phyloP scores from a whole-genome alignment of 2,113 vertebrate genomes.

The Prietella phreatophila region DNA sequence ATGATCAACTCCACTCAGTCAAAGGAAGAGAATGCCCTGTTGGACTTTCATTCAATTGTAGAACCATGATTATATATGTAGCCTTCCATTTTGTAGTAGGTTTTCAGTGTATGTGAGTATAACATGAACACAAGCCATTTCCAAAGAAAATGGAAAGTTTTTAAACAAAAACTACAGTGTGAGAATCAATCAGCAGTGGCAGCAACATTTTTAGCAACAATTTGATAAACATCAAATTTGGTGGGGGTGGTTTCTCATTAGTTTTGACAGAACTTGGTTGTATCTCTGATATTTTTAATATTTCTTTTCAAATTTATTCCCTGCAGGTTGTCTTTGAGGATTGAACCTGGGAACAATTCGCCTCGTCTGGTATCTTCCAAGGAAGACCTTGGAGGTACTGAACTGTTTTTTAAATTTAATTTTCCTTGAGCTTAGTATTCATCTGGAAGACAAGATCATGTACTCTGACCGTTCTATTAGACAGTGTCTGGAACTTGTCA shows the following conservation, averaged over 20 bases:
- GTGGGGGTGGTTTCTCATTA: background rate
- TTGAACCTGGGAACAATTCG: constrained; percentile 85
- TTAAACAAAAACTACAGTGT: background rate
- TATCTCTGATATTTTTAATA: background rate
- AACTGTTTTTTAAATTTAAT: background rate
- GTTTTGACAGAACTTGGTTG: background rate
- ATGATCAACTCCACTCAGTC: background rate
- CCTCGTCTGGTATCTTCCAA: constrained; percentile 84
- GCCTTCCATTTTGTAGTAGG: background rate
- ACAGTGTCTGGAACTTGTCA: constrained; percentile 18
- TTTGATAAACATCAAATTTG: too few species aligned
- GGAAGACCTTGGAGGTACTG: constrained; percentile 85
- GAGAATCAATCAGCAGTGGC: background rate
- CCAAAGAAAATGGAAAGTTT: background rate
- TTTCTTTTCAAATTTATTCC: constrained; percentile 23
- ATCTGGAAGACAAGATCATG: background rate
- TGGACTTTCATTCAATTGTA: background rate
- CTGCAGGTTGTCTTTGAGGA: constrained; percentile 83
- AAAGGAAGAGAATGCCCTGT: background rate
- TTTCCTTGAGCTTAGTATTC: background rate
- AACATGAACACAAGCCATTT: background rate
- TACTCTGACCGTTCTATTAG: background rate
- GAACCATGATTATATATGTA: background rate
- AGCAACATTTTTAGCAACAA: background rate
- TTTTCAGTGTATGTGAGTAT: background rate